Evolutionary conservation across 2,888 invertebrate genomes (phyloP), one percentile per base, ranked within the genome.

Genomic region (Andrena bicolor): DNA sequence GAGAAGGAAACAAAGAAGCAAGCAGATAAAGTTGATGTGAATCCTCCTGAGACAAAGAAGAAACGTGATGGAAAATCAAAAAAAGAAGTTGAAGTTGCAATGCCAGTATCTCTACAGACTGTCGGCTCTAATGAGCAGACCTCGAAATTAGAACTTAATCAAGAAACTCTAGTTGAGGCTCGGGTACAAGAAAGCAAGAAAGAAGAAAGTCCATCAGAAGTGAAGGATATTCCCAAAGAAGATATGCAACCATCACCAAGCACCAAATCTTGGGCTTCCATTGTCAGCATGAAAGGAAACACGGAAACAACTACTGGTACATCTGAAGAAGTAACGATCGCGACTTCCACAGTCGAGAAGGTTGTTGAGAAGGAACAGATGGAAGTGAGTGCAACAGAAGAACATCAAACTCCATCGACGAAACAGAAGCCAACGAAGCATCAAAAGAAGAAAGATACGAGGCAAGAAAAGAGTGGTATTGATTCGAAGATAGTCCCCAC

Each of bases 231-330:
- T 10, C 35, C 70, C 0, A 71, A 74, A 26, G 76, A 74, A n/a
- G 83, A 88, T 26, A 71, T 56, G 58, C 85, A 80, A 61, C 30
- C 86, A 10, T 80, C 85, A 72, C 76, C 87, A 1, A 88, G 82
- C 26, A 85, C 80, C 20, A 92, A 92, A 86, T 91, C 93, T 0
- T 93, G 92, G 93, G 92, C 92, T 32, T 90, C 90, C 10, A 73
- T 93, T 1, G 91, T 91, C 35, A 82, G 89, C 10, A 80, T 70
- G 7, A 90, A 84, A 75, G 81, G 49, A 13, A 32, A 26, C 5
- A 23, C 61, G 0, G 86, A 88, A 65, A 2, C 23, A n/a, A 20
- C 7, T 48, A 13, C n/a, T 30, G 30, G 1, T 2, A 2, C 6
- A 1, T 0, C 16, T n/a, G 30, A 56, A 30, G 80, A 82, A 69